Conservation (phyloP, 2,888 invertebrate species). For the Serrognathus titanus region DNA sequence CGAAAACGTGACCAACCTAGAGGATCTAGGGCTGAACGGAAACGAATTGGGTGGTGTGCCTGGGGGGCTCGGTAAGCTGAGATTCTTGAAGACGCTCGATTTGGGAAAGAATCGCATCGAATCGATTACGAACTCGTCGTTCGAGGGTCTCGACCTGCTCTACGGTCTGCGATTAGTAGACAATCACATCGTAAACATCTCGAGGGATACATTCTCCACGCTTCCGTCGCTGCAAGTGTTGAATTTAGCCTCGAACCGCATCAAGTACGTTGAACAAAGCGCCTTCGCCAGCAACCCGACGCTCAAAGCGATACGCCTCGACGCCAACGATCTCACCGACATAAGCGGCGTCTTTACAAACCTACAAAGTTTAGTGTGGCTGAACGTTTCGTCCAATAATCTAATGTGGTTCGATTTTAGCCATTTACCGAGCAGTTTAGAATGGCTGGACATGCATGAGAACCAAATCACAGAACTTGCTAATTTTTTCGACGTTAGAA, state of each 20-base stretch:
- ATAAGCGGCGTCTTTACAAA: constrained; percentile 75
- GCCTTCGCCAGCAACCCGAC: constrained; percentile 73
- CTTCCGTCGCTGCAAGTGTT: constrained; percentile 72
- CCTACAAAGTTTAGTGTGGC: constrained; percentile 70
- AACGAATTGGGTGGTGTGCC: constrained; percentile 70
- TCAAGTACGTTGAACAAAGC: constrained; percentile 72
- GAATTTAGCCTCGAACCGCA: constrained; percentile 76
- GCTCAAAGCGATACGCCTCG: constrained; percentile 71
- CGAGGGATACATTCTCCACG: constrained; percentile 69
- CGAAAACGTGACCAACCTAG: constrained; percentile 72
- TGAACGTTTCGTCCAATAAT: constrained; percentile 78
- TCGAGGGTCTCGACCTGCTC: constrained; percentile 70
- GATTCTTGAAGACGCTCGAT: constrained; percentile 72
- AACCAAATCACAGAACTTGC: constrained; percentile 74
- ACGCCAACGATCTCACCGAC: constrained; percentile 74
- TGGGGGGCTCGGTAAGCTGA: constrained; percentile 65
- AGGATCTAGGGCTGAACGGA: constrained; percentile 72
- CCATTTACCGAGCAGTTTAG: constrained; percentile 69
- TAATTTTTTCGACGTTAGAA: constrained; percentile 67
- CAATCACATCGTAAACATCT: constrained; percentile 74
- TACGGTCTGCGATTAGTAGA: constrained; percentile 75
- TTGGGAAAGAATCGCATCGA: constrained; percentile 79
- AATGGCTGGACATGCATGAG: constrained; percentile 78
- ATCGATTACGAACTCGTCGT: constrained; percentile 66
- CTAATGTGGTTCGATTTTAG: constrained; percentile 78